phyloP scores from a whole-genome alignment of 2,888 invertebrate genomes.

The Erebia ligea region DNA sequence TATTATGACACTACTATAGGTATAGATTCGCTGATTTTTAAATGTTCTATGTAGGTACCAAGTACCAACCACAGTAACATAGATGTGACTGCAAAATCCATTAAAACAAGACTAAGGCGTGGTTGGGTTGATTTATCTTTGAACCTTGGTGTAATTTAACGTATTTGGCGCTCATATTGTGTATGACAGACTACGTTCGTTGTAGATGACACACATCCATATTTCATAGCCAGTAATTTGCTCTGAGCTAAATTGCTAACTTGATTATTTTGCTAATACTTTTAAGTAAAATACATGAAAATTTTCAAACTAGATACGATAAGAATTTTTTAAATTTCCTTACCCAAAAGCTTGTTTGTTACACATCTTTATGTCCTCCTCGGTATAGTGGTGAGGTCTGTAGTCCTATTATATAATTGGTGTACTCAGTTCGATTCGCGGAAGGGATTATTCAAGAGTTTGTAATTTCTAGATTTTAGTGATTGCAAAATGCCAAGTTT shows the following conservation, averaged over 20 bases:
- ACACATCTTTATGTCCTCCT: too few species aligned
- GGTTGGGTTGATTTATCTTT: constrained; percentile 8
- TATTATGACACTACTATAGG: too few species aligned
- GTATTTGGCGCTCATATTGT: constrained; percentile 12
- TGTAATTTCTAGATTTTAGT: too few species aligned
- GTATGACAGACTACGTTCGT: constrained; percentile 5
- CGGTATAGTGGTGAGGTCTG: too few species aligned
- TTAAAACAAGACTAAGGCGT: constrained; percentile 14
- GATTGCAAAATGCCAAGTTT: too few species aligned
- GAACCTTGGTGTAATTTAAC: constrained; percentile 15
- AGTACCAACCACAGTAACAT: not conserved
- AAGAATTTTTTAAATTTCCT: too few species aligned
- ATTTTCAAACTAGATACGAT: too few species aligned
- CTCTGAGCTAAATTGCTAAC: not conserved
- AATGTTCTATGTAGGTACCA: not conserved
- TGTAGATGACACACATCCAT: constrained; percentile 12
- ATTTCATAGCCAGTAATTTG: not conserved
- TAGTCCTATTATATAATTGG: not conserved
- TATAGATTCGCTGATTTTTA: not conserved
- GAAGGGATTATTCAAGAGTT: too few species aligned
- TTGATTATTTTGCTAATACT: not conserved
- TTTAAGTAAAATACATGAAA: too few species aligned
- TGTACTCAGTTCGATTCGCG: too few species aligned
- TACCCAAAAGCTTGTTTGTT: too few species aligned
- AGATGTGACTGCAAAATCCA: constrained; percentile 4